Percentiles rank a stretch among this genome's conserved stretches.
phyloP scores from a whole-genome alignment of 1,140 invertebrate genomes.

The Lepidurus arcticus region DNA sequence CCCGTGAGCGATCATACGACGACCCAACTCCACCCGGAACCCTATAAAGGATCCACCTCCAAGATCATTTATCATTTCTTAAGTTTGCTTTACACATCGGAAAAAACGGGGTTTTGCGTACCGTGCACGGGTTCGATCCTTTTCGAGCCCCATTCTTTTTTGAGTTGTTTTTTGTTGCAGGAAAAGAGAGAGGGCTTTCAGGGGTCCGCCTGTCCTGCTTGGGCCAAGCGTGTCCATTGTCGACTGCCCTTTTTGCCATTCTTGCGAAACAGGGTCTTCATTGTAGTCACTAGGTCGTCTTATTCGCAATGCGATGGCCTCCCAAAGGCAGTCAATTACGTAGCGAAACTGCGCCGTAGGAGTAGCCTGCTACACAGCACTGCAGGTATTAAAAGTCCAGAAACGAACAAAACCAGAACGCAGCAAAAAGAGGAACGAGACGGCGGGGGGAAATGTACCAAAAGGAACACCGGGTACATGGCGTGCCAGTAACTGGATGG shows the following conservation, averaged over 20 bases:
- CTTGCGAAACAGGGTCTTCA: neutral
- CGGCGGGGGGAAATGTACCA: neutral
- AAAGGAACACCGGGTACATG: neutral
- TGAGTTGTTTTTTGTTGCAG: neutral
- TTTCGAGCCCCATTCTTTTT: neutral
- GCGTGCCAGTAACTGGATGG: neutral
- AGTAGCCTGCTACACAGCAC: too few relatives aligned
- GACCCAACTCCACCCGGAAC: neutral
- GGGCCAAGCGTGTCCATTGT: neutral
- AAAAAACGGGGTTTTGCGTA: neutral
- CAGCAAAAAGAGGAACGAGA: neutral
- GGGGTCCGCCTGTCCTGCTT: neutral
- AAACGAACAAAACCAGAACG: too few relatives aligned
- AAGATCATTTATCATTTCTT: conserved; percentile 2
- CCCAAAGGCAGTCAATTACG: neutral
- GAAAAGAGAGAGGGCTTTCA: neutral
- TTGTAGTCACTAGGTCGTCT: neutral
- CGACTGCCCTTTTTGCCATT: neutral
- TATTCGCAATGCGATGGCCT: neutral
- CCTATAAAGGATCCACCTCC: neutral
- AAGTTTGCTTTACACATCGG: neutral
- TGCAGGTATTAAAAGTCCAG: too few relatives aligned
- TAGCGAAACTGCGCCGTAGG: neutral
- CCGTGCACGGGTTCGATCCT: neutral
- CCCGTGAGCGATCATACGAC: neutral